phyloP scores from a whole-genome alignment of 2,113 vertebrate genomes.

The Pteropus alecto region DNA sequence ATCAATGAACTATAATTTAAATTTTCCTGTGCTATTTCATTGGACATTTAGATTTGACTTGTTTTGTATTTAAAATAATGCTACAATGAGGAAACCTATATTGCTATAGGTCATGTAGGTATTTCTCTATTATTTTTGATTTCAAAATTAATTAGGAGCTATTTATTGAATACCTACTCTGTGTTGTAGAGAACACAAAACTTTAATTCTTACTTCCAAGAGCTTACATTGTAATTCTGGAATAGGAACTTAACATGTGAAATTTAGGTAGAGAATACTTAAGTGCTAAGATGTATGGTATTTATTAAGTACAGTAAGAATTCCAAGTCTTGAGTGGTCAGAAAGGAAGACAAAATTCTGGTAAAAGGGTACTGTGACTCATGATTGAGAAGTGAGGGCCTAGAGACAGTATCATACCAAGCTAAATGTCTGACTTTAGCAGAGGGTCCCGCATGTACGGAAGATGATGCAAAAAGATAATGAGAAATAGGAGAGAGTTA shows the following conservation, averaged over 20 bases:
- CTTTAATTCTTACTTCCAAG: conserved; percentile 12
- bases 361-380: neutral
- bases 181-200: neutral
- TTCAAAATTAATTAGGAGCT: neutral
- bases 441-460: neutral
- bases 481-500: neutral
- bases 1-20: neutral
- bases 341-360: conserved; percentile 24
- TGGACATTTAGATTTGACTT: neutral
- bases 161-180: neutral
- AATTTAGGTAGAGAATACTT: conserved; percentile 19
- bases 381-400: neutral
- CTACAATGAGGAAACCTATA: neutral
- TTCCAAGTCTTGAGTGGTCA: neutral
- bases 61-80: conserved; percentile 5
- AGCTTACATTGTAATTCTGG: neutral
- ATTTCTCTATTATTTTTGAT: neutral
- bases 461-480: neutral
- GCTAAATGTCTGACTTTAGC: neutral
- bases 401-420: neutral
- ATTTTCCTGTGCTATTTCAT: neutral
- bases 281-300: neutral
- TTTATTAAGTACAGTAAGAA: conserved; percentile 20
- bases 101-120: neutral
- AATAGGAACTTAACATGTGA: neutral